A percentile compares a stretch with the other conserved stretches of the same genome.
Evolutionary conservation across 2,888 invertebrate species (phyloP).

Genomic region (Eumacrocentrus americanus): DNA sequence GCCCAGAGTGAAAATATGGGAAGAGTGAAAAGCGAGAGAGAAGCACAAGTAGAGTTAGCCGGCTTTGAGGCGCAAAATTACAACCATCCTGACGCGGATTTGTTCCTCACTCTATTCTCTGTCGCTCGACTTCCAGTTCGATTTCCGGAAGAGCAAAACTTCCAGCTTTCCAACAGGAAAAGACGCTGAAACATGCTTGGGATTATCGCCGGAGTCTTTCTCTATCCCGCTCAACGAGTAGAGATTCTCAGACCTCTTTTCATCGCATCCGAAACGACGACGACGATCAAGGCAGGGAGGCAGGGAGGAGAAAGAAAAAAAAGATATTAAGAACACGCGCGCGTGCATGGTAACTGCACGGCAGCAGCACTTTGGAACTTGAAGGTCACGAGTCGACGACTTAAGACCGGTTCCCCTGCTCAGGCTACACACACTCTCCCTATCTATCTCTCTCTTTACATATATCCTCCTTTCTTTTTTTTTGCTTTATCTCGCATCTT

Average conservation of each 20-base stretch:
- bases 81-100: background rate
- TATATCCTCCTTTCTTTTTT: conserved; percentile 8
- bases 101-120: background rate
- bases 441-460: no score
- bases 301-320: conserved; percentile 5
- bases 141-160: background rate
- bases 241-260: no score
- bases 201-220: background rate
- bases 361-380: conserved; percentile 44
- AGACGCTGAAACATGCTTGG: no score
- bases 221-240: background rate
- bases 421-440: conserved; percentile 26
- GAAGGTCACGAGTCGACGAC: conserved; percentile 61
- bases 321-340: conserved; percentile 13
- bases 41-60: background rate
- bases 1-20: background rate
- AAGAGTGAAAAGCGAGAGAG: background rate
- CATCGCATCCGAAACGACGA: background rate
- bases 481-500: conserved; percentile 18
- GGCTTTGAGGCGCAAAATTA: conserved; percentile 20
- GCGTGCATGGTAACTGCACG: conserved; percentile 40
- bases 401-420: conserved; percentile 50
- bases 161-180: no score
- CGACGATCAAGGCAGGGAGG: background rate
- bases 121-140: background rate